Evolutionary conservation across 92 coral and sea anemone species (phyloP).

Genomic region (Epizoanthus stellaris): DNA sequence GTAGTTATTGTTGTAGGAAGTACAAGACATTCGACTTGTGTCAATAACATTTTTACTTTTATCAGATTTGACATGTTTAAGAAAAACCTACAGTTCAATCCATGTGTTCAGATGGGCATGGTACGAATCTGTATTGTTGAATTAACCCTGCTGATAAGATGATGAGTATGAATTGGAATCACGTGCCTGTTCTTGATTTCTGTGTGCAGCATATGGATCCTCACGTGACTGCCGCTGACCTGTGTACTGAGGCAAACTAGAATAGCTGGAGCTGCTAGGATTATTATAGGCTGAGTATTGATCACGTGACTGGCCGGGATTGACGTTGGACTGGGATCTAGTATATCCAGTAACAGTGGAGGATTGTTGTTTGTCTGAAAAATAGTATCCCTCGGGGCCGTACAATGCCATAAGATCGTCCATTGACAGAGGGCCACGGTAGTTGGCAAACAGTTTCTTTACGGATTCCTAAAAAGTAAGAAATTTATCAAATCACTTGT

Average conservation of each 20-base stretch:
- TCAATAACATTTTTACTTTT: too few species aligned
- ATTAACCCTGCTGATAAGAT: too few species aligned
- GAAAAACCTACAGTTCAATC: too few species aligned
- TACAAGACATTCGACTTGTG: too few species aligned
- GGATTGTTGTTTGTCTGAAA: neutral
- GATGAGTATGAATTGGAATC: too few species aligned
- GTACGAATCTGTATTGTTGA: too few species aligned
- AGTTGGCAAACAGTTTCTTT: slow-evolving; percentile 25
- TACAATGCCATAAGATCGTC: slow-evolving; percentile 18
- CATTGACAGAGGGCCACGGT: slow-evolving; percentile 28
- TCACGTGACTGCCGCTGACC: too few species aligned
- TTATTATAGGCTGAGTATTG: slow-evolving; percentile 19
- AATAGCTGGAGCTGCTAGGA: neutral
- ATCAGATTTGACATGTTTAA: too few species aligned
- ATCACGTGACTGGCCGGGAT: slow-evolving; percentile 6
- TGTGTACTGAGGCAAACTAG: neutral
- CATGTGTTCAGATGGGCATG: too few species aligned
- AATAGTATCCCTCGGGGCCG: slow-evolving; percentile 27
- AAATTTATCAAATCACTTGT: neutral
- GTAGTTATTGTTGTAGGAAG: too few species aligned
- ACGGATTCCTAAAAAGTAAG: neutral
- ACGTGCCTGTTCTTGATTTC: too few species aligned
- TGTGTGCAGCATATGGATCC: too few species aligned
- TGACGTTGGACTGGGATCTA: slow-evolving; percentile 11
- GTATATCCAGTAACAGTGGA: neutral